A percentile compares a stretch with the other conserved stretches of the same genome.
Conservation (phyloP, 2,888 invertebrate genomes). For the Bedellia somnulentella region DNA sequence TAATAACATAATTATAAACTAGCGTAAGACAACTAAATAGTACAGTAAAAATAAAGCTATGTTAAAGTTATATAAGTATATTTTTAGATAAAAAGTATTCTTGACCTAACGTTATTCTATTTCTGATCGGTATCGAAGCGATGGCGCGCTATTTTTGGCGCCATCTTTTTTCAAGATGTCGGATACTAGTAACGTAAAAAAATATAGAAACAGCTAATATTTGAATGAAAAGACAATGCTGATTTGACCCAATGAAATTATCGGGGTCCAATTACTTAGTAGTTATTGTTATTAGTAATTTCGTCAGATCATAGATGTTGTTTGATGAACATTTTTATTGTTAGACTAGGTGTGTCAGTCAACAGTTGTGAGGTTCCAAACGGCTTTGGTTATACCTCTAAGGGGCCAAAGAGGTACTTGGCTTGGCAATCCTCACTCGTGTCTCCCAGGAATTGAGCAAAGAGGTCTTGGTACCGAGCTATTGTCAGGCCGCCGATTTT, state of each 20-base stretch:
- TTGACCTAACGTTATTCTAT: conserved; percentile 1
- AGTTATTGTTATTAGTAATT: too few species aligned
- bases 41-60: conserved; percentile 1
- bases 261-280: too few species aligned
- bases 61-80: conserved; percentile 1
- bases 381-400: conserved; percentile 39
- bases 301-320: too few species aligned
- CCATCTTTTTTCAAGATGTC: too few species aligned
- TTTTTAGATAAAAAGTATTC: not conserved
- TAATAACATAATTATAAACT: conserved; percentile 4
- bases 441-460: conserved; percentile 80
- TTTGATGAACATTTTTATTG: too few species aligned
- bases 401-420: conserved; percentile 77
- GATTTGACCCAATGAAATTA: conserved; percentile 3
- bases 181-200: too few species aligned
- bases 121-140: conserved; percentile 17
- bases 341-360: conserved; percentile 7
- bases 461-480: conserved; percentile 79
- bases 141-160: conserved; percentile 20
- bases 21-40: conserved; percentile 4
- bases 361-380: not conserved
- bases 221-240: conserved; percentile 2
- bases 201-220: conserved; percentile 1
- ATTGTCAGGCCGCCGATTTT: conserved; percentile 76
- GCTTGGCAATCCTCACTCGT: conserved; percentile 72